These are phyloP conservation scores for Paralichthys olivaceus DNA, from an alignment of 2,113 vertebrate species.

Conservation along the genomic window DNA sequence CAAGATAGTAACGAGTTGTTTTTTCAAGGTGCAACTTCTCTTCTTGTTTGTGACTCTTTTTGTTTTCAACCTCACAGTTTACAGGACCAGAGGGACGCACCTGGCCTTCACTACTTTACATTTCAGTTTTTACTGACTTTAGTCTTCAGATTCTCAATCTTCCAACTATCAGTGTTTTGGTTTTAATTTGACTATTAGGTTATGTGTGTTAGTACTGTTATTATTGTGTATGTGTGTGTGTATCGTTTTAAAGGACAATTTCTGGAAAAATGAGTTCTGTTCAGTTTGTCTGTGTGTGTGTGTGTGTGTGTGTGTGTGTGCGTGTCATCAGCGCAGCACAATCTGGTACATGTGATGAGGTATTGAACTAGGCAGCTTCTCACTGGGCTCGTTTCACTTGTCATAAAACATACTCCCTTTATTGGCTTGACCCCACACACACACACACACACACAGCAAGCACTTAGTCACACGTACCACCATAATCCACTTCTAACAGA, in stretches of 20 bases:
- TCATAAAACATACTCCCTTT: constrained; percentile 84
- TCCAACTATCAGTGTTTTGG: background rate
- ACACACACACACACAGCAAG: constrained; percentile 28
- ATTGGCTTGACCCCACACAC: constrained; percentile 63
- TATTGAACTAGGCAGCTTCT: constrained; percentile 80
- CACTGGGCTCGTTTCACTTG: constrained; percentile 72
- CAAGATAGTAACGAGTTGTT: background rate
- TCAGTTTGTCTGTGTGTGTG: constrained; percentile 29
- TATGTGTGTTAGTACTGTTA: background rate
- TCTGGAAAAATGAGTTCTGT: constrained; percentile 28
- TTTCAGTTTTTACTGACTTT: background rate
- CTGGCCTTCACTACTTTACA: background rate
- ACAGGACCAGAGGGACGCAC: constrained; percentile 4
- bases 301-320: constrained; percentile 49
- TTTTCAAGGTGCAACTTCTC: background rate
- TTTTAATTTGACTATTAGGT: background rate
- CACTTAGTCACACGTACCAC: constrained; percentile 41
- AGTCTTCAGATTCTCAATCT: background rate
- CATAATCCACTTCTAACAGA: constrained; percentile 79
- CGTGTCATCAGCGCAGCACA: constrained; percentile 60
- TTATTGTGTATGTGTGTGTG: constrained; percentile 11
- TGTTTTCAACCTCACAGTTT: background rate
- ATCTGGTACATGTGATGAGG: constrained; percentile 76
- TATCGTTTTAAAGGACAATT: constrained; percentile 16
- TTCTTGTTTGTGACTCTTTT: background rate